Evolutionary conservation across 2,888 invertebrate genomes (phyloP).

Genomic region (Brenthis ino): DNA sequence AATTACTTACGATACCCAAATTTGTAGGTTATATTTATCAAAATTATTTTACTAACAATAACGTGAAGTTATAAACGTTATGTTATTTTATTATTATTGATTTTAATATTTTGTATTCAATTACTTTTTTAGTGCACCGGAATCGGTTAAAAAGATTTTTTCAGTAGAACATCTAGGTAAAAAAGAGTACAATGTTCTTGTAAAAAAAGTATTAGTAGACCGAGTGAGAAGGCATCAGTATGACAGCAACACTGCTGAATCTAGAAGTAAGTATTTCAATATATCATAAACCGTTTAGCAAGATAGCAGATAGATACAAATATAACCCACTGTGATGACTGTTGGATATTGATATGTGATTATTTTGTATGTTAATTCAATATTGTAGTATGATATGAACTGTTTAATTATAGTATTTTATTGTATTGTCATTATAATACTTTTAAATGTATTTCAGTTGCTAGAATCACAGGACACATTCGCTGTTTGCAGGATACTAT

Average conservation of each 20-base stretch:
- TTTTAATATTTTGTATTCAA: too few species aligned
- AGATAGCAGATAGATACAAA: too few species aligned
- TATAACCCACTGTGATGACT: too few species aligned
- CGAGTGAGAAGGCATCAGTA: constrained; percentile 86
- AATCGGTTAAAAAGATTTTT: constrained; percentile 87
- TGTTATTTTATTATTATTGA: too few species aligned
- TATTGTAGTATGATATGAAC: too few species aligned
- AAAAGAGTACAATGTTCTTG: constrained; percentile 75
- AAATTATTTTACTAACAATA: too few species aligned
- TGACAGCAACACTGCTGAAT: constrained; percentile 87
- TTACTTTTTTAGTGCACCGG: constrained; percentile 84
- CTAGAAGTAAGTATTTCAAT: constrained; percentile 79
- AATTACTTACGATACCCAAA: too few species aligned
- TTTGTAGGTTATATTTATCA: background rate
- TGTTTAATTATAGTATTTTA: too few species aligned
- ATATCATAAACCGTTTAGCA: background rate
- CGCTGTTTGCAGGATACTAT: constrained; percentile 85
- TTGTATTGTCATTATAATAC: too few species aligned
- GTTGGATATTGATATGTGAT: too few species aligned
- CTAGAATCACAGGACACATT: constrained; percentile 88
- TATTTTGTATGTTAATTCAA: too few species aligned
- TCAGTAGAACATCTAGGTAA: constrained; percentile 85
- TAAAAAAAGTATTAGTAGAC: constrained; percentile 79
- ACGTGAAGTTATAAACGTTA: too few species aligned
- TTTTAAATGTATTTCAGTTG: constrained; percentile 83